These are phyloP conservation scores for Crax fasciolata DNA, from an alignment of 2,797 vertebrate genomes.

Conservation along the genomic window DNA sequence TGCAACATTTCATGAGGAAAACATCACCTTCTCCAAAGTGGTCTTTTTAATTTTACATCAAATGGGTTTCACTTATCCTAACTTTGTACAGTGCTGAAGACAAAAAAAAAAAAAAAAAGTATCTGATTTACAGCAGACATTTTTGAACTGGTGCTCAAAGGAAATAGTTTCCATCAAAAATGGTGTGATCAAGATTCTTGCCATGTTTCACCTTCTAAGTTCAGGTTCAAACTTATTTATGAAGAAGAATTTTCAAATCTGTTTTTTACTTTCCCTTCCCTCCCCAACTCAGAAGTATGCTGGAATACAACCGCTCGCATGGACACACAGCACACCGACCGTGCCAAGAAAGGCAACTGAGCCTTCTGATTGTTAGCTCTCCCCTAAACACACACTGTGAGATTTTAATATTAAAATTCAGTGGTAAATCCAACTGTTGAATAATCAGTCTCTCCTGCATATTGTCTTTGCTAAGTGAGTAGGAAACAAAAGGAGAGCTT, in stretches of 20 bases:
- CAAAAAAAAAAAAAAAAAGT: background rate
- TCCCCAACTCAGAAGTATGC: background rate
- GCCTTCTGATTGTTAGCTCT: background rate
- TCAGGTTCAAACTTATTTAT: background rate
- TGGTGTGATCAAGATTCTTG: background rate
- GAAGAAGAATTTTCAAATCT: background rate
- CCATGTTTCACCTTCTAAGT: background rate
- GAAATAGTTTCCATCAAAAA: background rate
- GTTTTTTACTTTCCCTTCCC: background rate
- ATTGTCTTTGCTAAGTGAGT: slow-evolving; percentile 41
- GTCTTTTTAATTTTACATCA: background rate
- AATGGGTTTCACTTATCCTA: background rate
- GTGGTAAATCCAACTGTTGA: slow-evolving; percentile 19
- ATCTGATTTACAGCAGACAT: background rate
- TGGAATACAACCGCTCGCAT: background rate
- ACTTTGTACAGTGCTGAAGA: background rate
- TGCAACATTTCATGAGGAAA: background rate
- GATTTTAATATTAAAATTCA: background rate
- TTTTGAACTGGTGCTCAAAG: background rate
- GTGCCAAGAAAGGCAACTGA: background rate
- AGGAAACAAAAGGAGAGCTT: slow-evolving; percentile 79
- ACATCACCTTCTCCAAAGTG: background rate
- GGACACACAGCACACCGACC: background rate
- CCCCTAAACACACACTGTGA: background rate
- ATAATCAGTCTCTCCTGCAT: slow-evolving; percentile 13